Evolutionary conservation across 2,797 vertebrate genomes (phyloP).

Genomic region (Danio jaintianensis): DNA sequence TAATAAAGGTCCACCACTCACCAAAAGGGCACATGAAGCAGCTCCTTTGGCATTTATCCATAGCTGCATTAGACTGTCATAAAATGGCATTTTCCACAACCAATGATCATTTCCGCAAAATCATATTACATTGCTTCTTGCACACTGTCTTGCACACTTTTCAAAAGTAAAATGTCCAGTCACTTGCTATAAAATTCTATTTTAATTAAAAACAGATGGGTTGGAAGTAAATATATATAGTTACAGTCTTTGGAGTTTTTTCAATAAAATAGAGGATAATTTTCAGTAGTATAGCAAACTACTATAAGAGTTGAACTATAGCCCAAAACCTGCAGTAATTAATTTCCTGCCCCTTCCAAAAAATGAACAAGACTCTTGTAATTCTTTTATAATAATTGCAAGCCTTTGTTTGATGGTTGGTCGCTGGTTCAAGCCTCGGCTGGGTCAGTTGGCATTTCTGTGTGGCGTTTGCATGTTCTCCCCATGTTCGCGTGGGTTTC

Average conservation of each 20-base stretch:
- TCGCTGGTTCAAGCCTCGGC: too few species aligned
- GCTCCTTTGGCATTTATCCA: constrained; percentile 26
- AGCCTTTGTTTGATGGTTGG: constrained; percentile 21
- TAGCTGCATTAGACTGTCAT: not conserved
- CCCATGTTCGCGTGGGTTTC: too few species aligned
- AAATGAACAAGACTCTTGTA: not conserved
- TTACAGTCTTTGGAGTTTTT: not conserved
- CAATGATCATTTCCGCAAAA: not conserved
- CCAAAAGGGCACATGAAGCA: constrained; percentile 32
- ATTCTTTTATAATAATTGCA: constrained; percentile 17
- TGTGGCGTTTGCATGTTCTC: too few species aligned
- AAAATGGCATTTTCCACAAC: not conserved
- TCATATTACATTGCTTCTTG: not conserved
- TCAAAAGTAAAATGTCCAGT: not conserved
- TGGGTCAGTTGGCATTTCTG: too few species aligned
- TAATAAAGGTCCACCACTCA: constrained; percentile 5
- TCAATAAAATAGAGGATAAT: not conserved
- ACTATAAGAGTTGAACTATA: not conserved
- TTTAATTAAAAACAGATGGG: too few species aligned
- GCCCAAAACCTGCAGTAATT: constrained; percentile 14
- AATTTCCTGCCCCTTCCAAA: constrained; percentile 14
- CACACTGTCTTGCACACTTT: too few species aligned
- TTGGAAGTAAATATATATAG: too few species aligned
- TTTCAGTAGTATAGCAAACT: too few species aligned
- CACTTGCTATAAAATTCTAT: too few species aligned